These are phyloP conservation scores for Mamestra configurata DNA, from an alignment of 1,140 invertebrate genomes.

Conservation along the genomic window DNA sequence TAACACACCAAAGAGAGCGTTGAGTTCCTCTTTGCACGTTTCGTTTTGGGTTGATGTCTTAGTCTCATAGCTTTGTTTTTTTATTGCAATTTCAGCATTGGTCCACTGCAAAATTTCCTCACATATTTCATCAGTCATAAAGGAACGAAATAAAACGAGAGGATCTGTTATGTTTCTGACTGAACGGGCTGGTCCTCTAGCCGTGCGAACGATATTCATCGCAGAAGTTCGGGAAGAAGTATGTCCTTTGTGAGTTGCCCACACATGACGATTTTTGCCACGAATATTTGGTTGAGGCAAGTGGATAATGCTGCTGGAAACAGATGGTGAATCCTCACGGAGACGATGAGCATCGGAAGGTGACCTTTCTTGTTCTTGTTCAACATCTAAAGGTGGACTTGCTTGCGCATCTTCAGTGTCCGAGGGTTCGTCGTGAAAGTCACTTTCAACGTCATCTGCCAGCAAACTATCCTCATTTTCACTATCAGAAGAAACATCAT, in stretches of 20 bases:
- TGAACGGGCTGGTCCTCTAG: conserved; percentile 26
- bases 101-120: conserved; percentile 56
- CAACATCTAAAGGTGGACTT: background rate
- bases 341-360: too few relatives aligned
- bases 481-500: conserved; percentile 36
- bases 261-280: conserved; percentile 22
- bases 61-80: conserved; percentile 45
- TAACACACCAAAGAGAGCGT: conserved; percentile 51
- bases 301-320: too few relatives aligned
- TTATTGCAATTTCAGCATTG: conserved; percentile 51
- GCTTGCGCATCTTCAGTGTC: conserved; percentile 17
- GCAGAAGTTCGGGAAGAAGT: background rate
- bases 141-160: conserved; percentile 34
- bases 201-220: conserved; percentile 18
- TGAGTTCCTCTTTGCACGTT: conserved; percentile 46
- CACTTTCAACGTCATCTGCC: conserved; percentile 35
- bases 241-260: conserved; percentile 13
- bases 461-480: conserved; percentile 15
- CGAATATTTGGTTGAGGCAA: conserved; percentile 34
- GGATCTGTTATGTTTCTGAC: conserved; percentile 4
- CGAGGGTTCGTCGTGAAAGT: conserved; percentile 33
- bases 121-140: conserved; percentile 49
- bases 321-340: background rate
- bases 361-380: too few relatives aligned
- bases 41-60: conserved; percentile 40